Percentiles rank a stretch among this genome's conserved stretches.
Evolutionary conservation across 92 coral and sea anemone genomes (phyloP).

Genomic region (Meandrina meandrites): DNA sequence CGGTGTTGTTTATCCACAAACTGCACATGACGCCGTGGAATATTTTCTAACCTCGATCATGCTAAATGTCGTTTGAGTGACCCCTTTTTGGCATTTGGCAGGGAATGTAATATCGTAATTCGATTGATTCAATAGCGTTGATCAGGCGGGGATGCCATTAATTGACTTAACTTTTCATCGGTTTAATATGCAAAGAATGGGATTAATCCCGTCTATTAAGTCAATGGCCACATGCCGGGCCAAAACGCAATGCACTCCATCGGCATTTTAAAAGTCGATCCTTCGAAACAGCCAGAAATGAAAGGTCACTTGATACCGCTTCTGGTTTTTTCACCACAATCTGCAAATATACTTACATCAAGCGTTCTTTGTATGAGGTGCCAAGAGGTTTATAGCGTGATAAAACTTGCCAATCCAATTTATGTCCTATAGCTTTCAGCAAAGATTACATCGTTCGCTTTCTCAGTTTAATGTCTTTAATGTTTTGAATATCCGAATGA

Average conservation of each 20-base stretch:
- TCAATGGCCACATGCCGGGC: slow-evolving; percentile 31
- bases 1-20: neutral
- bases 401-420: slow-evolving; percentile 17
- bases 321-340: too few species aligned
- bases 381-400: neutral
- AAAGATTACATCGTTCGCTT: neutral
- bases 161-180: slow-evolving; percentile 33
- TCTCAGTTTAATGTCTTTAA: too few species aligned
- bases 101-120: slow-evolving; percentile 1
- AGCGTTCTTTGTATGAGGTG: neutral
- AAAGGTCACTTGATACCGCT: neutral
- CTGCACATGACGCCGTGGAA: neutral
- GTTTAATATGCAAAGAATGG: slow-evolving; percentile 33
- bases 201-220: slow-evolving; percentile 30
- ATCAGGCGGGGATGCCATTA: slow-evolving; percentile 21
- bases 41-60: neutral
- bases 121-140: slow-evolving; percentile 20
- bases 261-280: slow-evolving; percentile 22
- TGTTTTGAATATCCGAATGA: neutral
- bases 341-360: too few species aligned
- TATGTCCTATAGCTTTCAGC: slow-evolving; percentile 14
- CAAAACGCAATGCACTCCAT: neutral
- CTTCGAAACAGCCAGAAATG: slow-evolving; percentile 17
- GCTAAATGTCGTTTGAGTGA: slow-evolving; percentile 38
- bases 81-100: neutral